Percentiles rank a stretch among this genome's conserved stretches.
These are phyloP conservation scores for Erythrocercus mccallii DNA, from an alignment of 2,113 vertebrate species.

Conservation along the genomic window DNA sequence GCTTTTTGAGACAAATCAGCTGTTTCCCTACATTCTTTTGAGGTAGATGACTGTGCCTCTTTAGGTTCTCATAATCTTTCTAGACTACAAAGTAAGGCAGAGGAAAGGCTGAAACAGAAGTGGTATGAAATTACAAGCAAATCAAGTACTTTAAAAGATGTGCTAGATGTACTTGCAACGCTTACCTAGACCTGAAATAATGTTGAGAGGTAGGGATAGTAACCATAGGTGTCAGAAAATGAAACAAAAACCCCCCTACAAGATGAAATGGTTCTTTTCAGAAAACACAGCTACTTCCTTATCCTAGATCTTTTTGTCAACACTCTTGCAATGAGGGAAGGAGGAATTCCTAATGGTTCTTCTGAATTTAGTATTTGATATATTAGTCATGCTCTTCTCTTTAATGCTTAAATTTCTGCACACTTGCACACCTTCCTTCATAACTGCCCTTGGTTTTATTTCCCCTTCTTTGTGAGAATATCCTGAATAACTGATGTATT, in stretches of 20 bases:
- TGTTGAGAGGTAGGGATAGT: neutral
- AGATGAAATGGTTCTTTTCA: neutral
- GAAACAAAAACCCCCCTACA: rapidly evolving
- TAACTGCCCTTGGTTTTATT: neutral
- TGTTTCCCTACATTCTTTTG: neutral
- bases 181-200: neutral
- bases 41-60: neutral
- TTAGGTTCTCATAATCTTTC: neutral
- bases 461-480: neutral
- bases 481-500: neutral
- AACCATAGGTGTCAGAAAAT: neutral
- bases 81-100: neutral
- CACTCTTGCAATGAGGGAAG: neutral
- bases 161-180: rapidly evolving
- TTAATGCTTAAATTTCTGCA: neutral
- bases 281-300: neutral
- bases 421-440: neutral
- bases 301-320: neutral
- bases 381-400: neutral
- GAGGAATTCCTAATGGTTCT: neutral
- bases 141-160: neutral
- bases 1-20: neutral
- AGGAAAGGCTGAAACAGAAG: neutral
- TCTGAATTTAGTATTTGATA: neutral
- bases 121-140: neutral